Percentiles rank a stretch among this genome's conserved stretches.
Evolutionary conservation across 2,113 vertebrate genomes (phyloP).

Genomic region (Rhinogobius similis): DNA sequence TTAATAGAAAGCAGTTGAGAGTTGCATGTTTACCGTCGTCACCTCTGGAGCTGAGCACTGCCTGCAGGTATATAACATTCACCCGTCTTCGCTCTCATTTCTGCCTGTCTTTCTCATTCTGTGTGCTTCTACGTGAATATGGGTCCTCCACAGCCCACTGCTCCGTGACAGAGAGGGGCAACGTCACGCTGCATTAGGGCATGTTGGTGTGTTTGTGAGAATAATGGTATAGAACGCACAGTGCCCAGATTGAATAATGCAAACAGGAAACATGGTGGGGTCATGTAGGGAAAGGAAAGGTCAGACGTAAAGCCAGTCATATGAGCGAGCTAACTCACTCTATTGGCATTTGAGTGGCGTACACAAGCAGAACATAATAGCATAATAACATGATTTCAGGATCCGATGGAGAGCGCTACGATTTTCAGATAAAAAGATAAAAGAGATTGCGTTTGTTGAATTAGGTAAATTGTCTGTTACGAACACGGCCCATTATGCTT

Average conservation of each 20-base stretch:
- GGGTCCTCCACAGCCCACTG: slow-evolving; percentile 36
- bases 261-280: slow-evolving; percentile 41
- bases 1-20: slow-evolving; percentile 25
- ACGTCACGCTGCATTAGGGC: slow-evolving; percentile 46
- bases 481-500: slow-evolving; percentile 10
- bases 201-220: slow-evolving; percentile 22
- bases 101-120: slow-evolving; percentile 23
- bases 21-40: slow-evolving; percentile 43
- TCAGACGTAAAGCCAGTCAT: slow-evolving; percentile 48
- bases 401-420: slow-evolving; percentile 11
- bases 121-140: slow-evolving; percentile 27
- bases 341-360: slow-evolving; percentile 42
- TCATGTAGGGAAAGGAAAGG: slow-evolving; percentile 58
- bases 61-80: slow-evolving; percentile 38
- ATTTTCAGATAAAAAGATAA: slow-evolving; percentile 21
- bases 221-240: slow-evolving; percentile 35
- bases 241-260: slow-evolving; percentile 42
- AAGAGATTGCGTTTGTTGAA: slow-evolving; percentile 25
- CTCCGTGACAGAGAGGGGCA: slow-evolving; percentile 48
- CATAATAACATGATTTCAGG: slow-evolving; percentile 58
- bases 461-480: slow-evolving; percentile 21
- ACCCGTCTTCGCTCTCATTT: slow-evolving; percentile 17
- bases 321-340: slow-evolving; percentile 34
- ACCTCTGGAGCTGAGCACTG: slow-evolving; percentile 28
- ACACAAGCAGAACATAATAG: slow-evolving; percentile 45